Evolutionary conservation across 2,797 vertebrate genomes (phyloP).

Genomic region (Poecilia gillii): DNA sequence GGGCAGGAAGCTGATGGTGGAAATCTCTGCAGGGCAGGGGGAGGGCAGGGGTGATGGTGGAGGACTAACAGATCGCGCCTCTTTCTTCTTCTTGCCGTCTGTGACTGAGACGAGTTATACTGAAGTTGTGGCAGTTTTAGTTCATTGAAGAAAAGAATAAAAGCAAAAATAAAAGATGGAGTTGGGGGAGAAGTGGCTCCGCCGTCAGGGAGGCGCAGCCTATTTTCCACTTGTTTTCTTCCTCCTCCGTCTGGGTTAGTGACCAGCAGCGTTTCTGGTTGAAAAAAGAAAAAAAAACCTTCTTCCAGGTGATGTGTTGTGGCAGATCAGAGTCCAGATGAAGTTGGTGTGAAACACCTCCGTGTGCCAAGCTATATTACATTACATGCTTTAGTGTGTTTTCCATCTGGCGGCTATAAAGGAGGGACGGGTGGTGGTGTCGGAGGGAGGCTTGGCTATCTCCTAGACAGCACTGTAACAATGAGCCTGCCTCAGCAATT

Average conservation of each 20-base stretch:
- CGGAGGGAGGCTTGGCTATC: conserved; percentile 50
- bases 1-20: conserved; percentile 43
- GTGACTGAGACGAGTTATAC: conserved; percentile 49
- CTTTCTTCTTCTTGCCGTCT: conserved; percentile 49
- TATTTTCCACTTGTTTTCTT: conserved; percentile 51
- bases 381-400: conserved; percentile 76
- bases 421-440: conserved; percentile 19
- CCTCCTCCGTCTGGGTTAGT: background rate
- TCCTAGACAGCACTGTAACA: conserved; percentile 74
- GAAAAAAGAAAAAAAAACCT: background rate
- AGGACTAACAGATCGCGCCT: conserved; percentile 52
- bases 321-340: conserved; percentile 56
- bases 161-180: background rate
- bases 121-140: conserved; percentile 67
- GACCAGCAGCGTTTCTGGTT: conserved; percentile 25
- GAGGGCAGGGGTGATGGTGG: conserved; percentile 35
- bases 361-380: conserved; percentile 62
- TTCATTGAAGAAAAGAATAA: conserved; percentile 46
- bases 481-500: conserved; percentile 80
- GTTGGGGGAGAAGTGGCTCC: conserved; percentile 42
- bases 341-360: conserved; percentile 58
- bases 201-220: conserved; percentile 51
- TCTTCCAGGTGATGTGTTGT: conserved; percentile 31
- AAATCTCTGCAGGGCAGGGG: conserved; percentile 41
- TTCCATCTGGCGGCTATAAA: conserved; percentile 72